Evolutionary conservation across 2,888 invertebrate genomes (phyloP).

Genomic region (Stegophylla sp.): DNA sequence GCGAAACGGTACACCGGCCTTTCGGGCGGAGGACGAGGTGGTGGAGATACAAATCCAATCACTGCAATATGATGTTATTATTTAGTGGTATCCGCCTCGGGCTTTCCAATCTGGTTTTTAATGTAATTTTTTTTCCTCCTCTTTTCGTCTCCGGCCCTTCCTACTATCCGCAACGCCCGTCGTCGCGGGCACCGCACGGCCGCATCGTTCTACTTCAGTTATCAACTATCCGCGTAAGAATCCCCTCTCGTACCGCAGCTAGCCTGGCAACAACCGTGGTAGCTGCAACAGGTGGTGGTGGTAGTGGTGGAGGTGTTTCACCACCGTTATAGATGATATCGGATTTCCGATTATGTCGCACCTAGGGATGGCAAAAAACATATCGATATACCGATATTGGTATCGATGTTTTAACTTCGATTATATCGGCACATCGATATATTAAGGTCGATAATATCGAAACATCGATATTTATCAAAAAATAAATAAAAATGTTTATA

Average conservation of each 20-base stretch:
- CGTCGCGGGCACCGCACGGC: neutral
- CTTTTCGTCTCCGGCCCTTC: neutral
- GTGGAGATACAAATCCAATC: conserved; percentile 50
- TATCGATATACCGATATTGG: too few species aligned
- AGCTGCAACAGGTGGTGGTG: too few species aligned
- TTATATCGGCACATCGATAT: too few species aligned
- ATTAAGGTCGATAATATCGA: too few species aligned
- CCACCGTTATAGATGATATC: neutral
- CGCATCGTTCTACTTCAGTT: conserved; percentile 33
- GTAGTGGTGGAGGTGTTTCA: neutral
- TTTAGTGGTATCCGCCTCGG: conserved; percentile 49
- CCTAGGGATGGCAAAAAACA: neutral
- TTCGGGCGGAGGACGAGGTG: conserved; percentile 47
- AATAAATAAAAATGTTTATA: too few species aligned
- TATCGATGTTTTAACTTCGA: too few species aligned
- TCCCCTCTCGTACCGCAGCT: neutral
- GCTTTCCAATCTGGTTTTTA: conserved; percentile 57
- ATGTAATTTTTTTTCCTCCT: conserved; percentile 12
- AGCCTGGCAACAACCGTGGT: neutral
- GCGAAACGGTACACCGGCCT: conserved; percentile 57
- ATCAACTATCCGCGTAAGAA: neutral
- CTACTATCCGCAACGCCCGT: neutral
- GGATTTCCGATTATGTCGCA: conserved; percentile 25
- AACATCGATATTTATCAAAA: too few species aligned
- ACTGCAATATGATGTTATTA: conserved; percentile 56